Evolutionary conservation across 2,888 invertebrate genomes (phyloP).

Genomic region (Pemphredon lugubris): DNA sequence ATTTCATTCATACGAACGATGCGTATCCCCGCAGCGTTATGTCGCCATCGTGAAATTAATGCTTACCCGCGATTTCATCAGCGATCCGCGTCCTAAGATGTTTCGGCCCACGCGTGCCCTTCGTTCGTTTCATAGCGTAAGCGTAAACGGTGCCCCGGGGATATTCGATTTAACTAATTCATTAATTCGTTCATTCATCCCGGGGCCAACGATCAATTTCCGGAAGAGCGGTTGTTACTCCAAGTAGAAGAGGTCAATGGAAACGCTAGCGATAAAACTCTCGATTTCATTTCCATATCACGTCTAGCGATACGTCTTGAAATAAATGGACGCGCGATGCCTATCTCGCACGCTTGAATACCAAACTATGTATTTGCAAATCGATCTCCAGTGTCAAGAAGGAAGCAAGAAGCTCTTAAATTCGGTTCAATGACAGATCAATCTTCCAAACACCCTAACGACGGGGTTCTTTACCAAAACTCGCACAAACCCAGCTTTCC

Average conservation of each 20-base stretch:
- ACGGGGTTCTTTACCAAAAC: no score
- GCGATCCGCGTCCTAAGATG: slow-evolving; percentile 6
- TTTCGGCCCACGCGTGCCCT: slow-evolving; percentile 63
- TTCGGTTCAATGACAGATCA: no score
- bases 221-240: not conserved
- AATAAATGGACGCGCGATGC: no score
- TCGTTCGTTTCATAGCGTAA: slow-evolving; percentile 53
- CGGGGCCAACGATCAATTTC: not conserved
- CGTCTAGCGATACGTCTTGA: no score
- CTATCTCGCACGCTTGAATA: no score
- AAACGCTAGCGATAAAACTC: slow-evolving; percentile 47
- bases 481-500: no score
- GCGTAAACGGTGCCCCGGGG: not conserved
- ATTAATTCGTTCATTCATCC: not conserved
- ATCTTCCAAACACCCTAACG: no score
- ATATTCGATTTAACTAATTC: not conserved
- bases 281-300: no score
- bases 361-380: no score
- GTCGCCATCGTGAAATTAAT: slow-evolving; percentile 12
- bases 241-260: slow-evolving; percentile 5
- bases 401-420: no score
- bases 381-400: no score
- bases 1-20: slow-evolving; percentile 8
- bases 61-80: slow-evolving; percentile 33
- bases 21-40: slow-evolving; percentile 2